Evolutionary conservation across 2,888 invertebrate genomes (phyloP), one percentile per base, ranked within the genome.

Genomic region (Agrilus mali): DNA sequence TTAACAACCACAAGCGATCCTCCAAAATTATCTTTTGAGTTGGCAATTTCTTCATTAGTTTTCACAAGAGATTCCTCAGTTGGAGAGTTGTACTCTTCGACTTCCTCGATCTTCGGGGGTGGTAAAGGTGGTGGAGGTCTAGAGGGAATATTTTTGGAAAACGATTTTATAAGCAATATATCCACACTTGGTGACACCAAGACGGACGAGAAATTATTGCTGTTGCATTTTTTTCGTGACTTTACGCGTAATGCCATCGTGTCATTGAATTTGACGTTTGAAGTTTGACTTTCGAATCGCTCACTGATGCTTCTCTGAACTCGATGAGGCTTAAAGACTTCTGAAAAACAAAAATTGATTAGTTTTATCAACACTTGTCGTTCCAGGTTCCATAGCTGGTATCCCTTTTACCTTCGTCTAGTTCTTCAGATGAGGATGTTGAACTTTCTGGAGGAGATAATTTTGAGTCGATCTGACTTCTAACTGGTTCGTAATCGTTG

Each of bases 161-260:
- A 27, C 10, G 27, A 10, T 10, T 27, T 27, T 10, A 27, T 27
- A 27, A 27, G 27, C 27, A 10, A 8, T 27, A 27, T 27, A 10
- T 27, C 27, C 27, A 27, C 27, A 27, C 8, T 27, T 8, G 27
- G 27, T 27, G 27, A 27, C 4, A 27, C 27, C 27, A 27, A 27
- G 8, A 10, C 10, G 10, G 27, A 27, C 8, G 27, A 8, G 31
- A 48, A 44, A 16, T 42, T 36, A n/a, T 42, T 42, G 4, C 27
- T 27, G n/a, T 47, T 20, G 5, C 22, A 38, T 44, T 72, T 71
- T 60, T 78, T 75, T 56, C 70, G 69, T 50, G 68, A 69, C 63
- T 76, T 77, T 10, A 65, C 72, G 53, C 87, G 75, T 54, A 89
- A 69, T 17, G 88, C 82, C 83, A 88, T 89, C 20, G 88, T 88